Conservation (phyloP, 2,797 vertebrate species). For the Chloroceryle inda region DNA sequence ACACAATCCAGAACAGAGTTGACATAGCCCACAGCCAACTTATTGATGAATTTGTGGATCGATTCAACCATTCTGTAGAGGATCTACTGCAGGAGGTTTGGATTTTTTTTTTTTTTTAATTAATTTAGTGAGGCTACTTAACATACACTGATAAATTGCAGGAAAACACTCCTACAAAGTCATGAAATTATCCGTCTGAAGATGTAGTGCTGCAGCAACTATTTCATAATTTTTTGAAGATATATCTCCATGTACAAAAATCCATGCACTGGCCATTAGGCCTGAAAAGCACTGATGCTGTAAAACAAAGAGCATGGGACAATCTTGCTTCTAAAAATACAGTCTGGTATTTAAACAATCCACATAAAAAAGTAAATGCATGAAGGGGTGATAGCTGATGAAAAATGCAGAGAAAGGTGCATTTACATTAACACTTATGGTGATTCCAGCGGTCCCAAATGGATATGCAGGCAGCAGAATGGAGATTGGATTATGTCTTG, state of each 20-base stretch:
- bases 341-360: not conserved
- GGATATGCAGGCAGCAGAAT: not conserved
- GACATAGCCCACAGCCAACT: slow-evolving; percentile 98
- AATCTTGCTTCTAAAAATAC: not conserved
- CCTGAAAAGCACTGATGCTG: not conserved
- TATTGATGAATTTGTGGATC: slow-evolving; percentile 96
- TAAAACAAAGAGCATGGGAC: not conserved
- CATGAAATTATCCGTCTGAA: not conserved
- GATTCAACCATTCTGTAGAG: slow-evolving; percentile 95
- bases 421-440: not conserved
- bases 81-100: slow-evolving; percentile 96
- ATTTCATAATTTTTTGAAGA: not conserved
- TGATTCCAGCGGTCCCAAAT: not conserved
- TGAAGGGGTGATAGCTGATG: not conserved
- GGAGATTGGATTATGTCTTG: not conserved
- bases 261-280: not conserved
- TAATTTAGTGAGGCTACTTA: not conserved
- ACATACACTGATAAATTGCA: not conserved
- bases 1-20: slow-evolving; percentile 99
- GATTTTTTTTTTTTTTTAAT: not conserved
- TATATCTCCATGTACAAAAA: not conserved
- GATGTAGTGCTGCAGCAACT: not conserved
- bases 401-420: not conserved
- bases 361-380: not conserved
- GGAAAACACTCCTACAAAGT: not conserved